A percentile compares a stretch with the other conserved stretches of the same genome.
phyloP scores from a whole-genome alignment of 2,888 invertebrate genomes.

The Hyles lineata region DNA sequence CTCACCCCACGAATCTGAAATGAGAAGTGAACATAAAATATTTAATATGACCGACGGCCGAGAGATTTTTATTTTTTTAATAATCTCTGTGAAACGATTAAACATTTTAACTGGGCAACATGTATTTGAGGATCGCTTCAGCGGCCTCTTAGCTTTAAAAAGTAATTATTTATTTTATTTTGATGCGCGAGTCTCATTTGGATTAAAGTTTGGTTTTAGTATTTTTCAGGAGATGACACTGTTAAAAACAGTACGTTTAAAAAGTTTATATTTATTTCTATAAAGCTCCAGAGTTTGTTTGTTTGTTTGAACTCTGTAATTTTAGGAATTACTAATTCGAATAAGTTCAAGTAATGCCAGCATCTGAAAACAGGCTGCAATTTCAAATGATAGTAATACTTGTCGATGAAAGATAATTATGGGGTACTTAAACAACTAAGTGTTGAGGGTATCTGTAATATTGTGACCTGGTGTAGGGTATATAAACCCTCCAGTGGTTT shows the following conservation, averaged over 20 bases:
- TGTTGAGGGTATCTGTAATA: no score
- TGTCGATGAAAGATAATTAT: no score
- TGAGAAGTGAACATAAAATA: slow-evolving; percentile 38
- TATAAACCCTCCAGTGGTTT: no score
- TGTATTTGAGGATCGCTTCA: slow-evolving; percentile 4
- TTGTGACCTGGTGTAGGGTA: no score
- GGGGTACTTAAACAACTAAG: no score
- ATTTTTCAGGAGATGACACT: not conserved
- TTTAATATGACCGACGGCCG: slow-evolving; percentile 27
- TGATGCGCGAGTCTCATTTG: not conserved
- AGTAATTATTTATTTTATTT: not conserved
- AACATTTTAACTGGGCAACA: not conserved
- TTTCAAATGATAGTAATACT: no score
- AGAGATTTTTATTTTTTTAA: slow-evolving; percentile 1
- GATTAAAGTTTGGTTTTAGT: not conserved
- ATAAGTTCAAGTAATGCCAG: no score
- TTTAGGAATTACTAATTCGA: not conserved
- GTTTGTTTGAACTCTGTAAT: no score
- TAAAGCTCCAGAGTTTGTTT: no score
- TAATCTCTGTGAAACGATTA: slow-evolving; percentile 19
- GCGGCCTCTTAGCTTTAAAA: not conserved
- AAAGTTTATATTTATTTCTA: not conserved
- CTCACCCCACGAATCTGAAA: slow-evolving; percentile 36
- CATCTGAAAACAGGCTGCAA: no score
- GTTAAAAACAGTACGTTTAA: not conserved